A percentile compares a stretch with the other conserved stretches of the same genome.
Conservation (phyloP, 2,888 invertebrate genomes). For the Isotomurus palustris region DNA sequence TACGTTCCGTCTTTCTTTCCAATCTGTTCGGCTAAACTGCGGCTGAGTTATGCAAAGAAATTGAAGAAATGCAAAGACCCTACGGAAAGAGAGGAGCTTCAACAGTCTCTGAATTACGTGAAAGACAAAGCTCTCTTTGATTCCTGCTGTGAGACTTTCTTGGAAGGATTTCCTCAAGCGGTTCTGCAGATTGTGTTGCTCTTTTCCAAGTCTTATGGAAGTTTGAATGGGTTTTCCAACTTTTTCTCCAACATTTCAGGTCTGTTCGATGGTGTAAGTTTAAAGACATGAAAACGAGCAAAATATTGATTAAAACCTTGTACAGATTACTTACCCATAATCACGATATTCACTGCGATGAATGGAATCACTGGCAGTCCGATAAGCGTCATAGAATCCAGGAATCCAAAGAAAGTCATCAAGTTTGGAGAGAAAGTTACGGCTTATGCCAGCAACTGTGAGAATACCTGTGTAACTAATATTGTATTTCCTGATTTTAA, state of each 20-base stretch:
- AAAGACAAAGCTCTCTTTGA: slow-evolving; percentile 19
- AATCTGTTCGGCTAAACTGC: slow-evolving; percentile 12
- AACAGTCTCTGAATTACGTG: not conserved
- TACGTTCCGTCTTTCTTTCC: slow-evolving; percentile 22
- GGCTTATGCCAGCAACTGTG: slow-evolving; percentile 14
- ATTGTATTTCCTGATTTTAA: not conserved
- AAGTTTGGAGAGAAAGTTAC: slow-evolving; percentile 1
- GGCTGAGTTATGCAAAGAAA: slow-evolving; percentile 1
- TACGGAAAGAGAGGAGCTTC: not conserved
- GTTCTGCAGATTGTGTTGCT: slow-evolving; percentile 11
- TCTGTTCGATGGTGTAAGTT: not conserved
- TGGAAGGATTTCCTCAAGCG: slow-evolving; percentile 19
- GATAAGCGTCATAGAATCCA: slow-evolving; percentile 1
- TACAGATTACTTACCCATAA: slow-evolving; percentile 6
- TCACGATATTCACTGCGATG: slow-evolving; percentile 3
- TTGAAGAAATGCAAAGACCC: not conserved
- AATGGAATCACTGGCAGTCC: slow-evolving; percentile 15
- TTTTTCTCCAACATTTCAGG: not conserved
- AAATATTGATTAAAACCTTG: not conserved
- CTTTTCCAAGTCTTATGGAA: not conserved
- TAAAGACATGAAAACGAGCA: not conserved
- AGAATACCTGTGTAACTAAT: not conserved
- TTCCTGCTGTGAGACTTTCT: slow-evolving; percentile 12
- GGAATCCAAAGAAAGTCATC: slow-evolving; percentile 1
- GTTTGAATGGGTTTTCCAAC: not conserved